phyloP scores from a whole-genome alignment of 2,113 vertebrate species.

The Oryzias melastigma region DNA sequence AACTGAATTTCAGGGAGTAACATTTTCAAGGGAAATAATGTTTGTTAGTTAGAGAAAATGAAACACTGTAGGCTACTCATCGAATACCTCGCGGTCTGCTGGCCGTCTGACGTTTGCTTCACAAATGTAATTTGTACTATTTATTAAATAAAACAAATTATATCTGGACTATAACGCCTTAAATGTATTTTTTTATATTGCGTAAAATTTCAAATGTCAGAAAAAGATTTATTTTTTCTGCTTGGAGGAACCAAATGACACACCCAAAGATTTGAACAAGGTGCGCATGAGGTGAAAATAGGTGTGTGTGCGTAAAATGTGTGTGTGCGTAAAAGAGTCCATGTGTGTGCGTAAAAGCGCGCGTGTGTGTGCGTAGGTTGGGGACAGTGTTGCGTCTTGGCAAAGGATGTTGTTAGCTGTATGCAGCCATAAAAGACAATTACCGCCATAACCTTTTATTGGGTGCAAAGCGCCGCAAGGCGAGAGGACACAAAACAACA shows the following conservation, averaged over 20 bases:
- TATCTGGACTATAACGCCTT: constrained; percentile 27
- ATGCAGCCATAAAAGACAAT: constrained; percentile 91
- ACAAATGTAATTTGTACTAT: constrained; percentile 93
- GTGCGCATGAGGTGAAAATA: not conserved
- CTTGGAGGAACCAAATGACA: too few relatives aligned
- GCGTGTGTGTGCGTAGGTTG: constrained; percentile 33
- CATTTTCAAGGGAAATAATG: constrained; percentile 52
- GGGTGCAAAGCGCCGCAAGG: constrained; percentile 91
- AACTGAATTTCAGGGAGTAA: constrained; percentile 68
- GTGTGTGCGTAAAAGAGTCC: not conserved
- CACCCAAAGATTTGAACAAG: too few relatives aligned
- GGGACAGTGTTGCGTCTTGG: constrained; percentile 71
- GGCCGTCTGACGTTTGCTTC: constrained; percentile 86
- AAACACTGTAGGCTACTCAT: constrained; percentile 82
- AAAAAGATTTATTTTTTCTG: too few relatives aligned
- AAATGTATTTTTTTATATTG: too few relatives aligned
- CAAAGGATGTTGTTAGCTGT: constrained; percentile 82
- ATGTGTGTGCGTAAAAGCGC: constrained; percentile 1
- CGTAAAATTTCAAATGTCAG: too few relatives aligned
- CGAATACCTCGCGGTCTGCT: constrained; percentile 94
- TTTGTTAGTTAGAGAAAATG: constrained; percentile 57
- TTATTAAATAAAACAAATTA: constrained; percentile 88
- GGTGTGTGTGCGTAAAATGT: not conserved
- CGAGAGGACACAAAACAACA: constrained; percentile 73
- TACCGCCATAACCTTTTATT: constrained; percentile 95